Evolutionary conservation across 2,888 invertebrate species (phyloP), one percentile per base, ranked within the genome.

Genomic region (Diloba caeruleocephala): DNA sequence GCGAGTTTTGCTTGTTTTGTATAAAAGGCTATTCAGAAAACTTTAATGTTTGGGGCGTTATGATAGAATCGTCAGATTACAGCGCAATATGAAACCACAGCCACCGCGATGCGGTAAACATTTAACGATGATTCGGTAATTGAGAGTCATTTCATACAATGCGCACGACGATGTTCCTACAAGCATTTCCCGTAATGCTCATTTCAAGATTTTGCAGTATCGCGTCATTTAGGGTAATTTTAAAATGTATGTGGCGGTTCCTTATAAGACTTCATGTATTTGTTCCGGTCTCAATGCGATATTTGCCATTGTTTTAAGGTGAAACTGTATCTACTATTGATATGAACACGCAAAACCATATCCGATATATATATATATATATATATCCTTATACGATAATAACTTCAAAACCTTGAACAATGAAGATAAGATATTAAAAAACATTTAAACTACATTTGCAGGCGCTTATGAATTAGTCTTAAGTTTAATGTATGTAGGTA

Each of bases 71-170:
- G 12, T n/a, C 17, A 31, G 25, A 41, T 50, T 36, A 38, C 19
- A 33, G 26, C 41, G 42, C 32, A 39, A 38, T 28, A 28, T 26
- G 8, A 39, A 57, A 59, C 63, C 63, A n/a, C 63, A 50, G 13
- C 15, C 23, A 23, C 32, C 38, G 19, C 8, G 26, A 19, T 56
- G 53, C 37, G 41, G 64, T 59, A 49, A 49, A 54, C 21, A n/a
- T n/a, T n/a, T 14, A 36, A 49, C 50, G 50, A 48, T 53, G 13
- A 33, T 56, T 49, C 44, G 31, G 38, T 55, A 52, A 64, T 64
- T 56, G 53, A 54, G 42, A 38, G 38, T 17, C 29, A 58, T 59
- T 48, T 55, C 37, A 46, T n/a, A 46, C 31, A 31, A 12, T 15
- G 43, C 26, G 19, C 38, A 26, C 25, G 17, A 8, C 12, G 10